Percentiles rank a stretch among this genome's conserved stretches.
Conservation (phyloP, 2,888 invertebrate genomes). For the Diploptera punctata region DNA sequence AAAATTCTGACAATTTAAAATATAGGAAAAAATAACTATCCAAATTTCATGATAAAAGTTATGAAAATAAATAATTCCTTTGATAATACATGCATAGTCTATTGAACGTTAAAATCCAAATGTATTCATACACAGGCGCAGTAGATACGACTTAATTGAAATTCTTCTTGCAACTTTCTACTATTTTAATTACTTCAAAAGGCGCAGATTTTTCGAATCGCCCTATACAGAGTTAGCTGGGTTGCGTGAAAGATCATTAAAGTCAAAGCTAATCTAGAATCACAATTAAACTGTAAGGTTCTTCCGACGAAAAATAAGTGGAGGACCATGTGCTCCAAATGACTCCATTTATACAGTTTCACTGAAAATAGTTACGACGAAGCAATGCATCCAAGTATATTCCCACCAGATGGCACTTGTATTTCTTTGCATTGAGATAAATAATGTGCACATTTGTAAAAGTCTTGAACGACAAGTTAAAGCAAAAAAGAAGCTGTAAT, state of each 20-base stretch:
- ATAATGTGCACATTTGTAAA: background rate
- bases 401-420: background rate
- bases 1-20: too few species aligned
- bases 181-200: too few species aligned
- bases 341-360: conserved; percentile 7
- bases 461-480: background rate
- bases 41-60: too few species aligned
- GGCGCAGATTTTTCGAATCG: too few species aligned
- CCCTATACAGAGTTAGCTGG: too few species aligned
- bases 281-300: background rate
- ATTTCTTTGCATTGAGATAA: background rate
- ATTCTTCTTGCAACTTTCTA: too few species aligned
- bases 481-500: background rate
- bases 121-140: too few species aligned
- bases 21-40: too few species aligned
- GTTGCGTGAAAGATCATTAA: background rate
- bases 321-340: background rate
- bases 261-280: background rate
- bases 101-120: too few species aligned
- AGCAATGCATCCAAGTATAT: background rate
- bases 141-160: too few species aligned
- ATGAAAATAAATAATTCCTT: too few species aligned
- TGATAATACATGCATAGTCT: too few species aligned
- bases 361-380: background rate
- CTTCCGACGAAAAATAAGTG: background rate